Evolutionary conservation across 1,140 invertebrate genomes (phyloP).

Genomic region (Octopus bimaculoides): DNA sequence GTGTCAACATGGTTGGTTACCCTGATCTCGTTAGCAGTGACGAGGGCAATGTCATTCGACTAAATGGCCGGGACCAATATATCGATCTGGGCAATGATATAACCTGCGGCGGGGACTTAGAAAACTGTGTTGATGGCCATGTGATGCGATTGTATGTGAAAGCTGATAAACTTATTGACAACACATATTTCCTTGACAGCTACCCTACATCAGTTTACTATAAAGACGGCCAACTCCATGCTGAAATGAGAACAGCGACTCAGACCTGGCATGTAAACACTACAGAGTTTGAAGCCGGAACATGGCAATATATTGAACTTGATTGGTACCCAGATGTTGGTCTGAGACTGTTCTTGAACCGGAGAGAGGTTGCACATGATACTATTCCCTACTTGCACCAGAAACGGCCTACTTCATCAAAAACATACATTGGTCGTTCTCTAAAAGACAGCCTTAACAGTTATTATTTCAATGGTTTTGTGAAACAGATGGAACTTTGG

Average conservation of each 20-base stretch:
- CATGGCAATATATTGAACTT: conserved; percentile 46
- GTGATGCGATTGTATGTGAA: conserved; percentile 38
- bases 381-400: conserved; percentile 32
- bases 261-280: conserved; percentile 43
- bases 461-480: conserved; percentile 39
- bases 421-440: conserved; percentile 41
- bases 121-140: conserved; percentile 44
- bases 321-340: conserved; percentile 48
- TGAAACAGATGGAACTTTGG: conserved; percentile 49
- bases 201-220: conserved; percentile 50
- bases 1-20: conserved; percentile 30
- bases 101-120: conserved; percentile 44
- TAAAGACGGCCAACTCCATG: conserved; percentile 41
- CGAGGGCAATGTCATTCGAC: conserved; percentile 28
- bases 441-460: conserved; percentile 31
- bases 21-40: conserved; percentile 28
- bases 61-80: conserved; percentile 46
- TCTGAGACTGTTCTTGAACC: conserved; percentile 45
- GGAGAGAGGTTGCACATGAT: conserved; percentile 34
- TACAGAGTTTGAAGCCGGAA: conserved; percentile 31
- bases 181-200: conserved; percentile 49
- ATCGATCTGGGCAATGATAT: conserved; percentile 42
- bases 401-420: conserved; percentile 26
- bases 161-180: conserved; percentile 38
- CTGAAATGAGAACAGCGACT: conserved; percentile 39